Base-by-base conservation (phyloP, 2,888 invertebrate genomes). In the Limulus polyphemus region DNA sequence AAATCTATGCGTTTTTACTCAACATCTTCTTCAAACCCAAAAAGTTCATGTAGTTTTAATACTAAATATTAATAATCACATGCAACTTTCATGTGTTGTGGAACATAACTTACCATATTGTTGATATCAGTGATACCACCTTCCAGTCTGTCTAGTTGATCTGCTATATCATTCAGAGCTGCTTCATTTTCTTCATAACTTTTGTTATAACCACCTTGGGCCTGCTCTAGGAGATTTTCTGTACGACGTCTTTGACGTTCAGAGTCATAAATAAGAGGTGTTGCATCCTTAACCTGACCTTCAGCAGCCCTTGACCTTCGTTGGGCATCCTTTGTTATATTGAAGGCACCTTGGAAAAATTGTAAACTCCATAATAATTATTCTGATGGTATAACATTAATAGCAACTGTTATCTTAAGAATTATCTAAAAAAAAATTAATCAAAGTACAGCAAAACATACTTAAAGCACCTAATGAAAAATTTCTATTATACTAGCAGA, bases 51-150 rank as follows among this genome's bases (percentile, higher is more conserved):
- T 59, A 54, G 14, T 59, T 17, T 14, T 17, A 49, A n/a, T 9
- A 47, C 62, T 47, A 49, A 57, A 56, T 49, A 57, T 62, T 65
- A 68, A 79, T 77, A 1, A 87, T 87, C 68, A 87, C 47, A 81
- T 79, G 70, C 84, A 80, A 57, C 88, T 85, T 69, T 87, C n/a
- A n/a, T 85, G 54, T 81, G 79, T 1, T 88, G 87, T 48, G 83
- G 81, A 13, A 85, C 86, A 11, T 84, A 83, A 56, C 69, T 60
- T 73, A 87, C 85, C 76, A 88, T 84, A 70, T 87, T 83, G 77
- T 98, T 98, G 56, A 98, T 79, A 68, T 84, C 84, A 0, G 95
- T 93, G 70, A 97, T 84, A 68, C 83, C 81, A 1, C 80, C 78
- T 65, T 87, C 84, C 56, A 98, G 79, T 9, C 80, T 77, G 10